Base-by-base conservation (phyloP, 2,888 invertebrate genomes). In the Horisme vitalbata region DNA sequence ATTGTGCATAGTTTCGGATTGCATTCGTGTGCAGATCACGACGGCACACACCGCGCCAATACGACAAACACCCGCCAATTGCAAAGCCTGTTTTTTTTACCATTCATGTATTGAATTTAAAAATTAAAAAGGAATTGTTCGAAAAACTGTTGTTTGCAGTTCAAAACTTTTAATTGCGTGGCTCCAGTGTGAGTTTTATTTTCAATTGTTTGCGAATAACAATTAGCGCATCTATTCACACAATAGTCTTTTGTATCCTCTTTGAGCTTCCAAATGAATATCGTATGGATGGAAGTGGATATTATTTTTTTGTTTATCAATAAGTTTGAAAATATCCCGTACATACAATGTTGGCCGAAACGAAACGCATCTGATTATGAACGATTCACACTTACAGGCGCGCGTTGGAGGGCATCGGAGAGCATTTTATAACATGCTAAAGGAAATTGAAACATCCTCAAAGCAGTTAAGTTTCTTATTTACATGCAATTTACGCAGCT, bases 21-120 rank as follows among this genome's bases (percentile, higher is more conserved):
- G 70, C 72, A 77, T 79, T 74, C 65, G 71, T 63, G 69, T 79
- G 71, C 82, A 65, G 73, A 74, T 74, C 80, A 78, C 78, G 79
- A 46, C 63, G 55, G 64, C 58, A 55, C n/a, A n/a, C 65, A 60
- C 68, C 55, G 63, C 67, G 69, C 69, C 75, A 73, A 78, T 75
- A 76, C 78, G 79, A 77, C 82, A 83, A 83, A 82, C 81, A 79
- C 69, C 70, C 65, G 61, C 67, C 78, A 75, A 81, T 83, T 82
- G 77, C 68, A 75, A 68, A 56, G 57, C 56, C 65, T 71, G 73
- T 75, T 80, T 80, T 77, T 78, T 79, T 80, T 75, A 59, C 63
- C 56, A 51, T 55, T 61, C 63, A 57, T 56, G 50, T 68, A 71
- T 74, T 71, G 65, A 72, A 72, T 75, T 50, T 46, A 20, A 30